Evolutionary conservation across 2,113 vertebrate genomes (phyloP).

Genomic region (Nerophis ophidion): DNA sequence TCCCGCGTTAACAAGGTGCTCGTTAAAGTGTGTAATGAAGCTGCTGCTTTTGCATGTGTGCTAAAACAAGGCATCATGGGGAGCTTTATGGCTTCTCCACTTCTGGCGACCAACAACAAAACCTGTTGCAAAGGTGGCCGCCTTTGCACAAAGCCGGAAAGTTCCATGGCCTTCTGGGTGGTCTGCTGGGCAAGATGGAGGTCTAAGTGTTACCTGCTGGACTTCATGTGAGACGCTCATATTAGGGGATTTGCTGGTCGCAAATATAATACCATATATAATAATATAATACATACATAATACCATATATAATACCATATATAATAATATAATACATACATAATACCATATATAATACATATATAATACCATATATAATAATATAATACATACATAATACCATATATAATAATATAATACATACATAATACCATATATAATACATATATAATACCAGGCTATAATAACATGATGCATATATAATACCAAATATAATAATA

Average conservation of each 20-base stretch:
- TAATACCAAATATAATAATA: too few species aligned
- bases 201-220: constrained; percentile 40
- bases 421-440: too few species aligned
- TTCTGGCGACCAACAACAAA: constrained; percentile 49
- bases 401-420: too few species aligned
- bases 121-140: constrained; percentile 56
- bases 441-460: too few species aligned
- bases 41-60: constrained; percentile 70
- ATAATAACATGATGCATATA: too few species aligned
- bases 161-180: constrained; percentile 63
- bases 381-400: too few species aligned
- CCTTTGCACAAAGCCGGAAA: constrained; percentile 68
- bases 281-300: too few species aligned
- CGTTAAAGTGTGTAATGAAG: constrained; percentile 73
- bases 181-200: constrained; percentile 60
- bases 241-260: constrained; percentile 29
- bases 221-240: constrained; percentile 22
- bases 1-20: constrained; percentile 70
- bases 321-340: too few species aligned
- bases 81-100: constrained; percentile 72
- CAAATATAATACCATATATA: background rate
- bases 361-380: too few species aligned
- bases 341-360: too few species aligned
- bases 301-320: too few species aligned
- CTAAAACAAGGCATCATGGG: constrained; percentile 70